Conservation (phyloP, 2,113 vertebrate species). For the Rhegmatorhina hoffmannsi region DNA sequence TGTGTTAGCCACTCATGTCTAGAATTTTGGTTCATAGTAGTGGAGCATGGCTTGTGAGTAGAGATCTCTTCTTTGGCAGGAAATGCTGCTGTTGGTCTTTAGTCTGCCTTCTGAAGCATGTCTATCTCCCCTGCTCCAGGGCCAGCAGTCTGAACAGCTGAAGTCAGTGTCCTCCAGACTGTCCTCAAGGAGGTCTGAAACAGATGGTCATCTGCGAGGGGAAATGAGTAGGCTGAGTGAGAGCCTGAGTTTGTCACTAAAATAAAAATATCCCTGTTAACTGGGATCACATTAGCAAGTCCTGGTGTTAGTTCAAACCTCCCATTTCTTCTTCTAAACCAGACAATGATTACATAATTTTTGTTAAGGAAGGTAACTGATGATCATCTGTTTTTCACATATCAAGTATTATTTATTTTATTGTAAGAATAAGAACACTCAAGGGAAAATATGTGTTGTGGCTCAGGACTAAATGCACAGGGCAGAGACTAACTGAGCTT, state of each 20-base stretch:
- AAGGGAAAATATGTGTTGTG: neutral
- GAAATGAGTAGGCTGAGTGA: neutral
- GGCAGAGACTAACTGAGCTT: neutral
- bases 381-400: neutral
- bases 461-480: neutral
- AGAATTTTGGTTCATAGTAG: neutral
- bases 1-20: neutral
- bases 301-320: neutral
- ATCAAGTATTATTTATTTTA: neutral
- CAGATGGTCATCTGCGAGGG: fast-evolving
- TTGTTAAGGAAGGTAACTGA: neutral
- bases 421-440: neutral
- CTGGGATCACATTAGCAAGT: neutral
- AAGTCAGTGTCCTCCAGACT: neutral
- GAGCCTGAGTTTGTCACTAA: neutral
- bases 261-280: neutral
- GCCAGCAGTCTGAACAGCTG: neutral
- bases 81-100: neutral
- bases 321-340: neutral
- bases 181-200: neutral
- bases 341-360: neutral
- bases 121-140: neutral
- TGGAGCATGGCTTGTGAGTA: neutral
- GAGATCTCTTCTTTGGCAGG: neutral
- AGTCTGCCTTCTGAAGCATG: neutral